Base-by-base conservation (phyloP, 2,797 vertebrate genomes). In the Vultur gryphus region DNA sequence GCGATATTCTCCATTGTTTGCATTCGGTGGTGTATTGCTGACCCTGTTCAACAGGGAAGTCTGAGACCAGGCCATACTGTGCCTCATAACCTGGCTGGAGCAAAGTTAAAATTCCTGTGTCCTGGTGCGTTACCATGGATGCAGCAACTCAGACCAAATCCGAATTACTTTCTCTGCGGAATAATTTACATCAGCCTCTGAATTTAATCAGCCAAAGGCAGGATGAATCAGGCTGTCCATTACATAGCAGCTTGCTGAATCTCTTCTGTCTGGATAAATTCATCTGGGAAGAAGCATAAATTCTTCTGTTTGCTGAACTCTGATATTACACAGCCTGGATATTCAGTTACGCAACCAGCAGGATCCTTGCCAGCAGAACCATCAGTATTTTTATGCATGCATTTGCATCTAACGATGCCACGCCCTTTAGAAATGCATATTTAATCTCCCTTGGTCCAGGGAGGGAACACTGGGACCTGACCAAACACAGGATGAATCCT, bases 241-340 rank as follows among this genome's bases (percentile, higher is more conserved):
- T 97, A 77, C 67, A 76, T 90, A 89, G 86, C 88, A 89, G 81
- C 86, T 93, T 89, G 88, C 86, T 94, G 88, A 92, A 83, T 97
- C 81, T 94, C 37, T 87, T 95, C 78, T 89, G 59, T 91, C 89
- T 84, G 44, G 88, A 51, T 93, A 89, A 90, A 93, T 89, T 94
- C 59, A 80, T 85, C 88, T 94, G 75, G 81, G 88, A 90, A 88
- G 89, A 95, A 92, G 55, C 81, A 84, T 87, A 87, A 80, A 69
- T 95, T 94, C 77, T 96, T 87, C 93, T 80, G 46, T 87, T 93
- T 93, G 92, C 79, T 96, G 90, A 93, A 88, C 84, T 93, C 54
- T 93, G 86, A 71, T 89, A 75, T 65, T 90, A n/a, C 46, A 58
- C 54, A 75, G 95, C 75, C 57, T 95, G 88, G 79, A 82, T 89